Conservation (phyloP, 1,140 invertebrate genomes). For the Bombyx mandarina region DNA sequence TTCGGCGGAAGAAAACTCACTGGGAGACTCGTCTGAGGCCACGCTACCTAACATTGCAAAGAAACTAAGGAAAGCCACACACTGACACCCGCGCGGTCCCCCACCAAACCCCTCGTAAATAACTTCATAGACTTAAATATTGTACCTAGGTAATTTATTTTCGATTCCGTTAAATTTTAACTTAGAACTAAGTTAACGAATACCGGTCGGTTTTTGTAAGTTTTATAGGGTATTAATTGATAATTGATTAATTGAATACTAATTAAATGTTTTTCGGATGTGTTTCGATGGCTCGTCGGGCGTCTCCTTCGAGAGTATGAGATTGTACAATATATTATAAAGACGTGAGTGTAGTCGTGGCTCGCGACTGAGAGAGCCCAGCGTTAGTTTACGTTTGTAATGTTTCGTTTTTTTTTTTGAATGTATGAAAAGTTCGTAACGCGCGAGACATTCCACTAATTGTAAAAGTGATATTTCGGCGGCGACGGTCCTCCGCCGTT, state of each 20-base stretch:
- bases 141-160: slow-evolving; percentile 75
- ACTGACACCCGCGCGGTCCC: slow-evolving; percentile 56
- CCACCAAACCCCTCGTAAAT: slow-evolving; percentile 52
- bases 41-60: slow-evolving; percentile 43
- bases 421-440: slow-evolving; percentile 53
- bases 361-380: slow-evolving; percentile 25
- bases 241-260: slow-evolving; percentile 5
- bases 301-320: slow-evolving; percentile 29
- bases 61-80: slow-evolving; percentile 60
- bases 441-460: slow-evolving; percentile 68
- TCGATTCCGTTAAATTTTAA: slow-evolving; percentile 73
- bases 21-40: slow-evolving; percentile 46
- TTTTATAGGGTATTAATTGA: slow-evolving; percentile 65
- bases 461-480: slow-evolving; percentile 44
- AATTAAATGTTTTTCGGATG: slow-evolving; percentile 45
- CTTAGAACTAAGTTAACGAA: slow-evolving; percentile 67
- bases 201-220: slow-evolving; percentile 70
- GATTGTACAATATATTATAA: slow-evolving; percentile 37
- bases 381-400: slow-evolving; percentile 36
- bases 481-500: slow-evolving; percentile 32
- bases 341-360: slow-evolving; percentile 39
- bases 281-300: slow-evolving; percentile 37
- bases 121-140: slow-evolving; percentile 69
- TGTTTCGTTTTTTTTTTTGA: slow-evolving; percentile 19
- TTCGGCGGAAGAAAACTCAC: slow-evolving; percentile 66